These are phyloP conservation scores for Acipenser oxyrinchus DNA, from an alignment of 2,797 vertebrate species.

Conservation along the genomic window DNA sequence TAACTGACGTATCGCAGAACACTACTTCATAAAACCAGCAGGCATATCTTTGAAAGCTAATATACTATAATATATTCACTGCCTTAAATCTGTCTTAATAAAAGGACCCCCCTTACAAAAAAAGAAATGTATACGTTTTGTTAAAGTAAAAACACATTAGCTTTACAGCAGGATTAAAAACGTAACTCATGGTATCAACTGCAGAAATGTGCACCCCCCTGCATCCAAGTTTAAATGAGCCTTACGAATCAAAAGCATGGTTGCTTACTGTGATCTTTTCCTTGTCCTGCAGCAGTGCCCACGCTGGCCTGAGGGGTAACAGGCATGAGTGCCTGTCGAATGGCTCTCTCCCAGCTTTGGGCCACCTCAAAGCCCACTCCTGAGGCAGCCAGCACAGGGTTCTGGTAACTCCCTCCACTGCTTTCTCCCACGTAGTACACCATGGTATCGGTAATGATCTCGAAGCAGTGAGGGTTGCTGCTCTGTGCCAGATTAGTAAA, in stretches of 20 bases:
- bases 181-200: too few species aligned
- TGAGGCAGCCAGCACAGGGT: slow-evolving; percentile 77
- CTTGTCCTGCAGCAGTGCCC: slow-evolving; percentile 73
- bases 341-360: slow-evolving; percentile 94
- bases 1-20: too few species aligned
- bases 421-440: slow-evolving; percentile 97
- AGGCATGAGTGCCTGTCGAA: slow-evolving; percentile 95
- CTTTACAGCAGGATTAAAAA: too few species aligned
- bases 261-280: slow-evolving; percentile 92
- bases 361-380: slow-evolving; percentile 89
- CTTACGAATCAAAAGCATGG: background rate
- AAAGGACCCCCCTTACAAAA: too few species aligned
- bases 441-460: slow-evolving; percentile 94
- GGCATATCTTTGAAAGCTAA: background rate
- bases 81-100: too few species aligned
- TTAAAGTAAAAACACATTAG: too few species aligned
- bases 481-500: slow-evolving; percentile 77
- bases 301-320: slow-evolving; percentile 90
- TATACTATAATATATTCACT: too few species aligned
- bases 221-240: too few species aligned
- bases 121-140: too few species aligned
- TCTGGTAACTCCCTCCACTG: slow-evolving; percentile 75
- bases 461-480: slow-evolving; percentile 93
- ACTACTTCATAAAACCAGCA: background rate
- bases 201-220: too few species aligned